Base-by-base conservation (phyloP, 2,797 vertebrate genomes). In the Lepilemur septentrionalis region DNA sequence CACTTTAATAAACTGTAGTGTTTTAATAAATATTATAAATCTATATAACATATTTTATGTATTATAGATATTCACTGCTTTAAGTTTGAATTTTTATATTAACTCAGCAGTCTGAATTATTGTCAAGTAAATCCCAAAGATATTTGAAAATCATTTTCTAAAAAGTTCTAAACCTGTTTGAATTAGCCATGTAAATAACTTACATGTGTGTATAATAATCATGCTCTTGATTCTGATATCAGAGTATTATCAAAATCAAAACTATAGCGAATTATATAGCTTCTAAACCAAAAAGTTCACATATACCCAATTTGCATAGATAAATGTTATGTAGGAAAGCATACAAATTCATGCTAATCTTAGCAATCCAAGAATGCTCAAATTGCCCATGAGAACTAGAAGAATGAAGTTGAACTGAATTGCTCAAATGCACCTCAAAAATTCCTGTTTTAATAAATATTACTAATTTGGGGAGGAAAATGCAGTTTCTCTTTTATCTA, bases 1-100 rank as follows among this genome's bases (percentile, higher is more conserved):
- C 93, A 97, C 32, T 92, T 88, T 84, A 75, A 98, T 98, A 96
- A 98, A 96, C 48, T 83, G 88, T 79, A 76, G 20, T 52, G 75
- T 78, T 52, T 35, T 52, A 20, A 52, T 35, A 97, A 92, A 91
- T 5, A 35, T 59, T 87, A 17, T 82, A 87, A 96, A 73, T 95
- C 6, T 79, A 91, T 41, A 91, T 75, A 15, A 92, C 69, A 94
- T 96, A 87, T 80, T 73, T 43, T 14, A 97, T 32, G 8, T 95
- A 79, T 50, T 50, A 4, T 94, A 82, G 50, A 32, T 73, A 81
- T 97, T 94, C 50, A 30, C 6, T 84, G 13, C 89, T 94, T 48
- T 93, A 93, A 89, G 76, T 91, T 85, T 38, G 79, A 93, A 94
- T 65, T 88, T 95, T 52, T 81, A 32, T 76, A 83, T 93, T 72